Evolutionary conservation across 2,113 vertebrate genomes (phyloP).

Genomic region (Ciconia stormi): DNA sequence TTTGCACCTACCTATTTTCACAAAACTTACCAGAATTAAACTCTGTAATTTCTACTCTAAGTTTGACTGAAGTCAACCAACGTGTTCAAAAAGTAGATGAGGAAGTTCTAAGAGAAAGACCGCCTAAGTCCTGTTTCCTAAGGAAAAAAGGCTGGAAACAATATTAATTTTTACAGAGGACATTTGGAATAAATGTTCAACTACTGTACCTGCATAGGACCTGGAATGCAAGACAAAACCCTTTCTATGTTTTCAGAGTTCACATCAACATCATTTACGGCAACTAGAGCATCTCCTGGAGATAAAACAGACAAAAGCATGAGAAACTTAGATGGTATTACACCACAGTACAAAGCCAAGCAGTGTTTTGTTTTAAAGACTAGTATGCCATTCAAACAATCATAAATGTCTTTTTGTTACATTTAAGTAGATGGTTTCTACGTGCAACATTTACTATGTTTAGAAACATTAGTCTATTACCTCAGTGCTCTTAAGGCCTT

Average conservation of each 20-base stretch:
- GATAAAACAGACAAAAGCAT: constrained; percentile 14
- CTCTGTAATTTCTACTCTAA: neutral
- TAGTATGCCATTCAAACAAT: neutral
- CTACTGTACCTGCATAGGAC: constrained; percentile 87
- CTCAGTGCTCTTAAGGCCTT: neutral
- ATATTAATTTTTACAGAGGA: neutral
- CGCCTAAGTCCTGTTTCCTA: neutral
- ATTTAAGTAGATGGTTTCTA: neutral
- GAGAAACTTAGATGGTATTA: neutral
- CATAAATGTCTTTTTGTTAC: neutral
- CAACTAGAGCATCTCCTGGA: constrained; percentile 89
- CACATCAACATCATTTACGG: constrained; percentile 95
- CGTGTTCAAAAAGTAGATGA: neutral
- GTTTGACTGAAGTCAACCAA: neutral
- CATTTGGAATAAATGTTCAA: neutral
- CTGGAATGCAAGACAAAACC: constrained; percentile 93
- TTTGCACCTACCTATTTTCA: neutral
- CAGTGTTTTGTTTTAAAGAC: neutral
- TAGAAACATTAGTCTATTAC: neutral
- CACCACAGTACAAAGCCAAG: neutral
- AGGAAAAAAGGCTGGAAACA: neutral
- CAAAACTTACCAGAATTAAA: neutral
- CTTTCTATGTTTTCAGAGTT: constrained; percentile 92
- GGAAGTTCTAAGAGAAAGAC: neutral
- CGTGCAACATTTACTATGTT: neutral